phyloP scores from a whole-genome alignment of 2,113 vertebrate species.

The Genyomyrus donnyi region DNA sequence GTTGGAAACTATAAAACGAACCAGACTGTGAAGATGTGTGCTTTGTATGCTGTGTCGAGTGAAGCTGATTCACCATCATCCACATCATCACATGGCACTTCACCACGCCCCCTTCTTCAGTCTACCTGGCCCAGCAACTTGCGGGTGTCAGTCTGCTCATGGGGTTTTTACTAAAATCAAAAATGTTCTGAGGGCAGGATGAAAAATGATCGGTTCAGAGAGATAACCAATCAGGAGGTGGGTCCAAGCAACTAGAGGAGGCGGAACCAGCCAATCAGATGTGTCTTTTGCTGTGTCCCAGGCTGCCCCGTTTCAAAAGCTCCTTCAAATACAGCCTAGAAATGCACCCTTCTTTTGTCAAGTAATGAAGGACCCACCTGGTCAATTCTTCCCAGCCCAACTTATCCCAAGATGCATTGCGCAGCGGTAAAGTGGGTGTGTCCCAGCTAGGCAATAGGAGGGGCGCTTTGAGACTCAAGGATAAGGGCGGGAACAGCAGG shows the following conservation, averaged over 20 bases:
- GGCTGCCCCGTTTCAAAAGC: not conserved
- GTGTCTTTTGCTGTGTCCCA: not conserved
- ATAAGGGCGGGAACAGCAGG: not conserved
- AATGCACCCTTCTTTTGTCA: not conserved
- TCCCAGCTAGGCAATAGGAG: not conserved
- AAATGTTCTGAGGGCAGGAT: too few species aligned
- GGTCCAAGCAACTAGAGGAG: too few species aligned
- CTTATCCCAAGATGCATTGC: not conserved
- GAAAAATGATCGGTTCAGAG: too few species aligned
- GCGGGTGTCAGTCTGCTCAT: not conserved
- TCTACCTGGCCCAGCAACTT: not conserved
- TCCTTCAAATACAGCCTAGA: not conserved
- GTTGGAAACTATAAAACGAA: not conserved
- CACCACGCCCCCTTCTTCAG: not conserved
- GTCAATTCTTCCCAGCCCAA: not conserved
- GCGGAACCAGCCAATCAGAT: too few species aligned
- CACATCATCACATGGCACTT: too few species aligned
- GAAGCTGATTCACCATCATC: too few species aligned
- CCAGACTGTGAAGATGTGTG: not conserved
- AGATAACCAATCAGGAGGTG: too few species aligned
- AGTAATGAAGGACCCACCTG: not conserved
- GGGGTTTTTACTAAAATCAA: too few species aligned
- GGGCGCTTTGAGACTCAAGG: not conserved
- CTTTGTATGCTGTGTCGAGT: too few species aligned
- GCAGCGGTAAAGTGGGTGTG: not conserved